Conservation (phyloP, 92 coral and sea anemone genomes). For the Bergia puertoricense region DNA sequence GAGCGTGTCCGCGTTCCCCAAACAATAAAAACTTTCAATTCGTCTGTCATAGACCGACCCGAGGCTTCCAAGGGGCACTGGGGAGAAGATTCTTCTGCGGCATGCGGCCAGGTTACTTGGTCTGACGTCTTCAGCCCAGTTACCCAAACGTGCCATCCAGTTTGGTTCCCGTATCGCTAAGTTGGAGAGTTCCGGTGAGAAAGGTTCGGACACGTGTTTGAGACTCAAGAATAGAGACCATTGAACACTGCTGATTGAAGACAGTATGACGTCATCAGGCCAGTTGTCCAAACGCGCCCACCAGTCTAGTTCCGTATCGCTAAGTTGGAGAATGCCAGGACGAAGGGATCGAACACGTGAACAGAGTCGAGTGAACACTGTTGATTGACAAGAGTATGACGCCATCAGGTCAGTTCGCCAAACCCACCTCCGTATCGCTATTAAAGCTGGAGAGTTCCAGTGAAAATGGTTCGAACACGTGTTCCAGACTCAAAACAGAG, state of each 20-base stretch:
- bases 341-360: constrained; percentile 83
- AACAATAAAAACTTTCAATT: background rate
- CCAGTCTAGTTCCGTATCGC: constrained; percentile 94
- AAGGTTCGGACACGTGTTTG: constrained; percentile 82
- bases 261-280: constrained; percentile 28
- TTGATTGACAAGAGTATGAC: no score
- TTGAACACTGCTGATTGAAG: background rate
- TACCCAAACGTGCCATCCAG: constrained; percentile 98
- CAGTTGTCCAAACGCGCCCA: constrained; percentile 87
- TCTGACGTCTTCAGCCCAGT: constrained; percentile 82
- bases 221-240: constrained; percentile 50
- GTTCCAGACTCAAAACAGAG: constrained; percentile 60
- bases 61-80: constrained; percentile 87
- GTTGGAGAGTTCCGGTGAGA: constrained; percentile 86
- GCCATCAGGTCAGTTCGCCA: no score
- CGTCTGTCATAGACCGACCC: constrained; percentile 76
- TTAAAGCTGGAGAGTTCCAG: no score
- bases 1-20: background rate
- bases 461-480: constrained; percentile 68
- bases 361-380: constrained; percentile 42
- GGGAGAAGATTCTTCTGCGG: constrained; percentile 91
- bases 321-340: constrained; percentile 78
- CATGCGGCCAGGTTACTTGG: constrained; percentile 89
- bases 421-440: no score
- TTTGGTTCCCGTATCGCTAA: constrained; percentile 98